These are phyloP conservation scores for Hydrotaea cyrtoneurina DNA, from an alignment of 2,888 invertebrate genomes.

Conservation along the genomic window DNA sequence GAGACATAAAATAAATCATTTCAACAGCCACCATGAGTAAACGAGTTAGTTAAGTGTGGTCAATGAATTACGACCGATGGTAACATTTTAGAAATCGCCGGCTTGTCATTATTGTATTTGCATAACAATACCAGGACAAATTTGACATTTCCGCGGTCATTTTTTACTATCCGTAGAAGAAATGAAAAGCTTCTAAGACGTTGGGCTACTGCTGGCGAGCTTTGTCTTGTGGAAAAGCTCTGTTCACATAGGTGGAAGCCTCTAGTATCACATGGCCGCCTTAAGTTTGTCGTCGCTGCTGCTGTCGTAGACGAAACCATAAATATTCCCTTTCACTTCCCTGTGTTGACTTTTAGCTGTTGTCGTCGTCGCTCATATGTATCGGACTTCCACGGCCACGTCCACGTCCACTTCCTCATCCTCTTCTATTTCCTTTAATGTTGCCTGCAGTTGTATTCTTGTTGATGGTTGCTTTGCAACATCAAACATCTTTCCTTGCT, in stretches of 20 bases:
- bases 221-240: conserved; percentile 21
- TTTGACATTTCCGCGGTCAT: neutral
- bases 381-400: neutral
- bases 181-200: neutral
- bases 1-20: too few relatives aligned
- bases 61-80: too few relatives aligned
- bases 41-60: too few relatives aligned
- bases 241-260: neutral
- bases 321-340: neutral
- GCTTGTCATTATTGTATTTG: too few relatives aligned
- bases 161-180: neutral
- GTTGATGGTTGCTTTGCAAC: conserved; percentile 48
- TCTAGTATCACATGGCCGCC: neutral
- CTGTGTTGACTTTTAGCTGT: neutral
- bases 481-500: conserved; percentile 45
- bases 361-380: conserved; percentile 2
- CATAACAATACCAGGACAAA: neutral
- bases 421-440: neutral
- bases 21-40: too few relatives aligned
- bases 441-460: neutral
- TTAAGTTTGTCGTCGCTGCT: neutral
- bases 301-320: neutral
- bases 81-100: too few relatives aligned
- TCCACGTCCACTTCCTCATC: neutral
- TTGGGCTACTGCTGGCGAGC: neutral